Base-by-base conservation (phyloP, 2,888 invertebrate species). In the Ariolimax columbianus region DNA sequence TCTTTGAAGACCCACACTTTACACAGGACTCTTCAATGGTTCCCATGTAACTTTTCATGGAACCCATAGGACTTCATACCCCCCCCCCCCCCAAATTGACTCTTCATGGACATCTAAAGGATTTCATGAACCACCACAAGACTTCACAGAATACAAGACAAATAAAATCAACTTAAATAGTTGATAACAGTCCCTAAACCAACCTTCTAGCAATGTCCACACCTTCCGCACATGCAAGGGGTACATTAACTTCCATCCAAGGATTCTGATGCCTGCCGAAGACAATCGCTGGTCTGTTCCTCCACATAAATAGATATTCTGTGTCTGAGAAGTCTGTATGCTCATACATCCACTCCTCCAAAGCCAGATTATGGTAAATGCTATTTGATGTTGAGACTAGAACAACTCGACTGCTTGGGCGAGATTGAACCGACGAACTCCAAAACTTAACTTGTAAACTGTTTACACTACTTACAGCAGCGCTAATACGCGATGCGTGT, bases 201-300 rank as follows among this genome's bases (percentile, higher is more conserved):
- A 97, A 97, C 70, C 99, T 96, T 85, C 99, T 96, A 0, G 97
- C 98, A 86, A 98, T 91, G 23, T 95, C 95, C 84, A 99, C 96
- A 30, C 96, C 96, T 70, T 95, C 95, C 78, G 96, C 96, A 87
- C 95, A 93, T 78, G 97, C 94, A 70, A 95, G 95, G 2, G 96
- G 95, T 3, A 97, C 95, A 94, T 99, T 97, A 0, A 97, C 96
- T 94, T 99, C 99, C 55, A 96, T 94, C 97, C 98, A 99, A 0
- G 98, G 98, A 94, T 99, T 99, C 94, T 99, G 99, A 94, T 99
- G 97, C 85, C 97, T 96, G 11, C 99, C 99, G 93, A 99, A 96
- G 9, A 99, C 98, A 82, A 99, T 97, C 93, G 98, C 97, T 0
- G 99, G 98, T 89, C 96, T 96, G 94, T 99, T 99, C 82, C 96